A percentile compares a stretch with the other conserved stretches of the same genome.
Evolutionary conservation across 2,113 vertebrate genomes (phyloP).

Genomic region (Rutilus rutilus): DNA sequence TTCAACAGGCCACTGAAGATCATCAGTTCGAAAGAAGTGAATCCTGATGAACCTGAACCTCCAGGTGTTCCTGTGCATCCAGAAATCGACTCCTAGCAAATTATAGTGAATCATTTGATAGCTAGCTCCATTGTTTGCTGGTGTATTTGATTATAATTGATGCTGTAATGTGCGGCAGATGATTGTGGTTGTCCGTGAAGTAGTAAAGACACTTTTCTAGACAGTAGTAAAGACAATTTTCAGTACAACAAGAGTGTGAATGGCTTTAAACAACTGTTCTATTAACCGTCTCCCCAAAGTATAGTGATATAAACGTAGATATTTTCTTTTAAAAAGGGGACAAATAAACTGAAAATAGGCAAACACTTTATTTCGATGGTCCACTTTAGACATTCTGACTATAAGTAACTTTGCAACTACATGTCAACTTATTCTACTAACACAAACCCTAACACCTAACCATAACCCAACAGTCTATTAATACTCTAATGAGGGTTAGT

Average conservation of each 20-base stretch:
- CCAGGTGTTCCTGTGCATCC: neutral
- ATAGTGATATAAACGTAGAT: neutral
- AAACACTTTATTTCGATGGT: too few species aligned
- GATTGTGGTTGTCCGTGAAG: neutral
- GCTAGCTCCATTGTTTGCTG: conserved; percentile 1
- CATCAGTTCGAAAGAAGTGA: neutral
- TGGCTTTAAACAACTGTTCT: neutral
- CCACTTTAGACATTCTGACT: too few species aligned
- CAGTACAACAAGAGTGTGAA: neutral
- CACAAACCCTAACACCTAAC: too few species aligned
- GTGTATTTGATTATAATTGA: neutral
- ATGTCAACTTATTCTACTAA: too few species aligned
- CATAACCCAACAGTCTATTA: too few species aligned
- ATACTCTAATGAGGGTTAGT: too few species aligned
- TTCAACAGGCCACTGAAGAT: neutral
- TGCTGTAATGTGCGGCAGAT: neutral
- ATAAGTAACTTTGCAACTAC: too few species aligned
- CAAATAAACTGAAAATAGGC: too few species aligned
- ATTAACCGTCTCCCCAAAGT: neutral
- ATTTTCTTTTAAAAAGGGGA: too few species aligned
- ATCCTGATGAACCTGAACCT: neutral
- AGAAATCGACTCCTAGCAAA: neutral
- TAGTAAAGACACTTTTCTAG: neutral
- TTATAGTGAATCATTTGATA: neutral
- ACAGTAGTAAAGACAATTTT: neutral